Conservation (phyloP, 2,113 vertebrate genomes). For the Rhynchomys soricoides region DNA sequence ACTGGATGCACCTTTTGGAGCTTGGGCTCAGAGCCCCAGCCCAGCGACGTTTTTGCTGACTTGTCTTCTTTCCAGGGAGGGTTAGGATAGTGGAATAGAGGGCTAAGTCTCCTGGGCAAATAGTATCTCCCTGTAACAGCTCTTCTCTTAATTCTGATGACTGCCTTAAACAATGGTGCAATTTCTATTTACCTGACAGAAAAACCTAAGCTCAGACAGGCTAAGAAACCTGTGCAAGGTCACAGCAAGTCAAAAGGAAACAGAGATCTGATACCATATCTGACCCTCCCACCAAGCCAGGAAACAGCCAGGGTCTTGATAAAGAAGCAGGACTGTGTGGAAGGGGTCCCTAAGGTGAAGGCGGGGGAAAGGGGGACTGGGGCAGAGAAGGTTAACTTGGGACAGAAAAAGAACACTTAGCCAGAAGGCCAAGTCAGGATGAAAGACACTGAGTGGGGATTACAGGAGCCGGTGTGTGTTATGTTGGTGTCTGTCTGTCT, state of each 20-base stretch:
- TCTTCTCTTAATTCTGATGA: slow-evolving; percentile 45
- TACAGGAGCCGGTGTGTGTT: neutral
- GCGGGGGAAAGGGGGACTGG: neutral
- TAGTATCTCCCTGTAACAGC: neutral
- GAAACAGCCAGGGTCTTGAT: neutral
- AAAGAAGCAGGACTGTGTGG: neutral
- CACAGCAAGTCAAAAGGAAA: neutral
- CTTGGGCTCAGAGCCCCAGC: neutral
- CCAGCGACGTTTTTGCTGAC: neutral
- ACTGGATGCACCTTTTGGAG: neutral
- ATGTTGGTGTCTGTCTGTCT: neutral
- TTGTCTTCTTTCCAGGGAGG: neutral
- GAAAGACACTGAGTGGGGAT: neutral
- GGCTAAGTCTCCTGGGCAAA: neutral
- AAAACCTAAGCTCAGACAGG: neutral
- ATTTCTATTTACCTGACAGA: slow-evolving; percentile 1
- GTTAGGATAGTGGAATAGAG: neutral
- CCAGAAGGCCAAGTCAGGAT: neutral
- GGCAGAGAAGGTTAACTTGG: neutral
- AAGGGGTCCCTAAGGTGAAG: neutral
- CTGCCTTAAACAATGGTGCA: neutral
- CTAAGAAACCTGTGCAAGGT: neutral
- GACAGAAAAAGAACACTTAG: neutral
- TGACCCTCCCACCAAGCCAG: neutral
- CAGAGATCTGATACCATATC: neutral